Conservation (phyloP, 2,888 invertebrate genomes). For the Pristionchus arcanus region DNA sequence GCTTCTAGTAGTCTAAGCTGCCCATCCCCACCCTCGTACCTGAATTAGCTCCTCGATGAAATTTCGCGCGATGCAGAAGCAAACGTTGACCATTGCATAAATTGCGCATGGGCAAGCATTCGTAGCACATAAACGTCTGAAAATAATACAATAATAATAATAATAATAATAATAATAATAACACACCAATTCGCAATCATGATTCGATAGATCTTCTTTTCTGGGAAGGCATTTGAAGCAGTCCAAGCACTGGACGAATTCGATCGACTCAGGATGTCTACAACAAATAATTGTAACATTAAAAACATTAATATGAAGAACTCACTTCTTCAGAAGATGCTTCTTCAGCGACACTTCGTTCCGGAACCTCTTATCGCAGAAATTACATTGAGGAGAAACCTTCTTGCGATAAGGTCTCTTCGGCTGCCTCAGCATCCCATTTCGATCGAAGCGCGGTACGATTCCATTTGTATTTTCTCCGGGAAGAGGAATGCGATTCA, state of each 20-base stretch:
- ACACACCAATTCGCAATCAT: conserved; percentile 76
- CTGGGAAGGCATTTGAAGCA: conserved; percentile 77
- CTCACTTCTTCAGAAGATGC: conserved; percentile 71
- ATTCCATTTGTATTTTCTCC: conserved; percentile 74
- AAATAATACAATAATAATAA: conserved; percentile 55
- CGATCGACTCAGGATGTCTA: conserved; percentile 76
- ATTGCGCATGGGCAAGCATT: conserved; percentile 78
- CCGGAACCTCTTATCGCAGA: conserved; percentile 79
- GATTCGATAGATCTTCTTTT: conserved; percentile 68
- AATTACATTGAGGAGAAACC: conserved; percentile 79
- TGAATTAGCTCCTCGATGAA: conserved; percentile 73
- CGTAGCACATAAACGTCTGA: conserved; percentile 77
- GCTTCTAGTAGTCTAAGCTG: no score
- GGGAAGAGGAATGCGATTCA: conserved; percentile 76
- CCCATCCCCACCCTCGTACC: conserved; percentile 67
- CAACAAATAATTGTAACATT: neutral
- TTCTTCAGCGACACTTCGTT: conserved; percentile 78
- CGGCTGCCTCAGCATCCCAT: conserved; percentile 71
- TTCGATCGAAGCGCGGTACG: conserved; percentile 73
- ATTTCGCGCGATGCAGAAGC: conserved; percentile 67
- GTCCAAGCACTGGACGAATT: conserved; percentile 77
- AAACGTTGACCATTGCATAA: conserved; percentile 73
- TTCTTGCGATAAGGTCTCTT: conserved; percentile 77
- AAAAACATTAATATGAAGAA: neutral
- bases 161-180: neutral